phyloP scores from a whole-genome alignment of 2,113 vertebrate species.

The Rhea pennata region DNA sequence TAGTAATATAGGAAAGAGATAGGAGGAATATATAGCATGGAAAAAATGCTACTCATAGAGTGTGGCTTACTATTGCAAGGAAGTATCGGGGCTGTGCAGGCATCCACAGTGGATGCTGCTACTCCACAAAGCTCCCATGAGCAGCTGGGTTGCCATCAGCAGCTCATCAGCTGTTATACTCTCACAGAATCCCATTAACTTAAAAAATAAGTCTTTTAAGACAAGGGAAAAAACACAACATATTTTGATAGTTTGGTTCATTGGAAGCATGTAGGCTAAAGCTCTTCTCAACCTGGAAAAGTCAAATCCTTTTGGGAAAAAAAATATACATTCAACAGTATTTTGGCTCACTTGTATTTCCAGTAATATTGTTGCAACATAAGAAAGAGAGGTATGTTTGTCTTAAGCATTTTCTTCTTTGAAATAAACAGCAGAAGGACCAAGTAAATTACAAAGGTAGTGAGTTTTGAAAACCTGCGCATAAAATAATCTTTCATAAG shows the following conservation, averaged over 20 bases:
- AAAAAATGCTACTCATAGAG: not conserved
- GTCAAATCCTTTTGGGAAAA: not conserved
- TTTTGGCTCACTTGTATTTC: conserved; percentile 1
- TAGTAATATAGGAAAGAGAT: not conserved
- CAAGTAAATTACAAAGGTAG: conserved; percentile 51
- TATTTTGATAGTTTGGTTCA: not conserved
- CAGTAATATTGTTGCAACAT: not conserved
- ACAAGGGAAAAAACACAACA: not conserved
- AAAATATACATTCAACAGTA: not conserved
- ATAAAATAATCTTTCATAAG: conserved; percentile 45
- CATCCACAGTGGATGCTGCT: not conserved
- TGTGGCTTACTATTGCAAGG: not conserved
- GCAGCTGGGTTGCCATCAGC: not conserved
- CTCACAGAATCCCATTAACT: not conserved
- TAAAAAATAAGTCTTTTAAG: not conserved
- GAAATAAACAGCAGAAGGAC: conserved; percentile 19
- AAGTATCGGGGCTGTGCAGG: not conserved
- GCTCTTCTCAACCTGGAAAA: not conserved
- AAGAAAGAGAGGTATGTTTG: not conserved
- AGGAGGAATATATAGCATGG: not conserved
- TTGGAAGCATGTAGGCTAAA: not conserved
- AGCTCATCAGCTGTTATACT: not conserved
- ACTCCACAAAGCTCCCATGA: not conserved
- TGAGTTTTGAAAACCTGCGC: conserved; percentile 44
- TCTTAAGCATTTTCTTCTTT: conserved; percentile 17